phyloP scores from a whole-genome alignment of 2,888 invertebrate genomes.

The Metallyticus violacea region DNA sequence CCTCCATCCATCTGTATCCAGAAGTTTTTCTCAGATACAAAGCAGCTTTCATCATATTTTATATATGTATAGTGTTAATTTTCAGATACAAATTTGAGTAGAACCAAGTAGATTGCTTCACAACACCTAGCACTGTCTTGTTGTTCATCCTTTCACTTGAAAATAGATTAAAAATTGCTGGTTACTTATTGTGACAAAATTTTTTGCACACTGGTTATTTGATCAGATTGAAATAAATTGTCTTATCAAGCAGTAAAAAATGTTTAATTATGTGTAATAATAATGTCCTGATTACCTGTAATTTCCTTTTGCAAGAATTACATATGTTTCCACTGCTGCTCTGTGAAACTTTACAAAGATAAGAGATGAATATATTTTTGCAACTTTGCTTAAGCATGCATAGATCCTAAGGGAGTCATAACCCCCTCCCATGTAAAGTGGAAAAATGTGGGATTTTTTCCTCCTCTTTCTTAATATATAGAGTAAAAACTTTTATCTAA shows the following conservation, averaged over 20 bases:
- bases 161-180: background rate
- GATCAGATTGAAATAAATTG: background rate
- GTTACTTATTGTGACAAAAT: background rate
- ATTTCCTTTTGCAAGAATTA: too few relatives aligned
- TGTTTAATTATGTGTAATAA: background rate
- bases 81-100: background rate
- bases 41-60: background rate
- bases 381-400: too few relatives aligned
- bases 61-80: background rate
- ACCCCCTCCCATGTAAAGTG: too few relatives aligned
- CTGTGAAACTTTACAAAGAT: too few relatives aligned
- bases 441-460: too few relatives aligned
- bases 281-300: background rate
- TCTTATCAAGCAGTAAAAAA: background rate
- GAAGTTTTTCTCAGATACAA: background rate
- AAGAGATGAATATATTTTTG: too few relatives aligned
- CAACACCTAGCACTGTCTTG: background rate
- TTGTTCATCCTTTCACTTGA: background rate
- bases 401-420: too few relatives aligned
- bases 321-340: too few relatives aligned
- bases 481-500: too few relatives aligned
- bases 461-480: too few relatives aligned
- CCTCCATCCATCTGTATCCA: slow-evolving; percentile 18
- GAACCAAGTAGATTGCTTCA: background rate
- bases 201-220: background rate